Base-by-base conservation (phyloP, 2,113 vertebrate genomes). In the Atractosteus spatula region DNA sequence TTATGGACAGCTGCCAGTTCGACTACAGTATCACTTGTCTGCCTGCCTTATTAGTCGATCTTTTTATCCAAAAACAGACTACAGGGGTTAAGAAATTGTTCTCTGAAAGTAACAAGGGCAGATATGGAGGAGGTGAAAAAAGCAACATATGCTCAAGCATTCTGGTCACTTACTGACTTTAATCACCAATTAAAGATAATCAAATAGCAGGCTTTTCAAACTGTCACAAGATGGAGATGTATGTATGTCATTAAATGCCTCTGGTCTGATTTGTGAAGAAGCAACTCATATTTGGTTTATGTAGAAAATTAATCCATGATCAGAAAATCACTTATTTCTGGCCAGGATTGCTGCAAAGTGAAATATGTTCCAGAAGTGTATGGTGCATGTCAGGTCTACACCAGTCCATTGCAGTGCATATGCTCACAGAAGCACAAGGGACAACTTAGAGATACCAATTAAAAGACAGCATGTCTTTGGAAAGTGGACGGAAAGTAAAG, bases 161-260 rank as follows among this genome's bases (percentile, higher is more conserved):
- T 62, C 59, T 62, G 59, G 59, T 62, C 59, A 62, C 59, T 62
- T 3, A 6, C 59, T 62, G 7, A 14, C 59, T 62, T 29, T 62
- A 62, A 62, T 62, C 59, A 62, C 59, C 59, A 62, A 62, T 62
- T 62, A 62, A 62, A 62, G 59, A 11, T 62, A 29, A 62, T 13
- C 14, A 13, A 62, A 62, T 14, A 16, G 14, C 14, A 16, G 17
- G 59, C 59, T 62, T 62, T 62, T 62, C 13, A 16, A 62, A 7
- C 59, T 62, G 59, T 62, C 59, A 62, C 59, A 62, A 62, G 59
- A 62, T 62, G 59, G 59, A 14, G 59, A 62, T 62, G 5, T 62
- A 62, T 2, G 13, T 7, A 16, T 14, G 59, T 62, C 59, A 62
- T 29, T 62, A 51, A 51, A 10, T 51, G 47, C 10, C 47, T 51